Evolutionary conservation across 2,888 invertebrate genomes (phyloP).

Genomic region (Cantharis rufa): DNA sequence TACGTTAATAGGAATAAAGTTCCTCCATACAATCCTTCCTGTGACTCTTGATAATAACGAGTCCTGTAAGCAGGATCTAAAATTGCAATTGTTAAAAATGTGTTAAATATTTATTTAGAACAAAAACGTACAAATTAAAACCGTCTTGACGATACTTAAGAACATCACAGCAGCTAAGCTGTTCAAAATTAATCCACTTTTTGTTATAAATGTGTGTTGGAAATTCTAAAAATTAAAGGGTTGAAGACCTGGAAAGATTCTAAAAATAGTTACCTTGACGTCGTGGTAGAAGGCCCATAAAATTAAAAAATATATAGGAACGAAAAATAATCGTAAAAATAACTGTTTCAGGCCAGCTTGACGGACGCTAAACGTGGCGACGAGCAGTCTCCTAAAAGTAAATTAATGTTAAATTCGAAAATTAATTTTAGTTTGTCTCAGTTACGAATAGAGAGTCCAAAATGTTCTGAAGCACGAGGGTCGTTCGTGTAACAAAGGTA

Average conservation of each 20-base stretch:
- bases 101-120: not conserved
- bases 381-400: slow-evolving; percentile 70
- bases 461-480: slow-evolving; percentile 71
- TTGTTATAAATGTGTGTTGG: slow-evolving; percentile 71
- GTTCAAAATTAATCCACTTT: slow-evolving; percentile 73
- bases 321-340: slow-evolving; percentile 71
- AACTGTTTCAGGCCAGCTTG: slow-evolving; percentile 76
- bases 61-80: slow-evolving; percentile 83
- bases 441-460: slow-evolving; percentile 70
- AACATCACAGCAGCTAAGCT: slow-evolving; percentile 70
- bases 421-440: slow-evolving; percentile 36
- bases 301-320: slow-evolving; percentile 78
- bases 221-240: slow-evolving; percentile 57
- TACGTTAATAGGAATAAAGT: slow-evolving; percentile 82
- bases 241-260: not conserved
- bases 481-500: slow-evolving; percentile 75
- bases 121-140: slow-evolving; percentile 67
- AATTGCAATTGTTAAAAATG: slow-evolving; percentile 36
- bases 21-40: slow-evolving; percentile 88
- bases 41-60: slow-evolving; percentile 88
- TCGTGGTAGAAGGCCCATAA: slow-evolving; percentile 79
- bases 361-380: slow-evolving; percentile 78
- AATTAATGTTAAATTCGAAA: slow-evolving; percentile 5
- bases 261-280: slow-evolving; percentile 57
- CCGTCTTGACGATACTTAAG: slow-evolving; percentile 70